A percentile compares a stretch with the other conserved stretches of the same genome.
Evolutionary conservation across 1,140 invertebrate species (phyloP).

Genomic region (Rhagoletis zephyria): DNA sequence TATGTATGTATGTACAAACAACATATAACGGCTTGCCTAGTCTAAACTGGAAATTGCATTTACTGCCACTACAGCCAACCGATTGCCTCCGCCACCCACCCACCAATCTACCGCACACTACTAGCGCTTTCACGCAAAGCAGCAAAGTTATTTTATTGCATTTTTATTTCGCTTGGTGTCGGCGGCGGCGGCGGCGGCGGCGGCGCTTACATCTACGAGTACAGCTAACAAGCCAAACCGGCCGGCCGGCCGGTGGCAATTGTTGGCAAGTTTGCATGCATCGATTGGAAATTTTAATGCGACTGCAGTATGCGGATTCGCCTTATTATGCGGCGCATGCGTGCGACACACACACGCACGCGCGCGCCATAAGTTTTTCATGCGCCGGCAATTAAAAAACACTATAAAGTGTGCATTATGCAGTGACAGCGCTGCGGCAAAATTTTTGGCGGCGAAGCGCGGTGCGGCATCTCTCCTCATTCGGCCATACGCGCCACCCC

Average conservation of each 20-base stretch:
- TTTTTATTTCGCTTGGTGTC: constrained; percentile 28
- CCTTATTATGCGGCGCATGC: constrained; percentile 39
- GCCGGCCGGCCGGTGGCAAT: not conserved
- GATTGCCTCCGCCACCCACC: not conserved
- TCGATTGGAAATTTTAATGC: not conserved
- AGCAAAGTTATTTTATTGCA: not conserved
- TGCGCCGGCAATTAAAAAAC: not conserved
- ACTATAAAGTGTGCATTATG: not conserved
- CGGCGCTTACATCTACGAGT: not conserved
- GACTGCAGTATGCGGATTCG: not conserved
- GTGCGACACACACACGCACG: not conserved
- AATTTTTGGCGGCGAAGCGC: not conserved
- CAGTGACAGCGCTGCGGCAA: not conserved
- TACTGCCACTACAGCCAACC: not conserved
- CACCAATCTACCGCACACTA: not conserved
- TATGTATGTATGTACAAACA: no score
- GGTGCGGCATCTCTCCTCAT: not conserved
- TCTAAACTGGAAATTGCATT: constrained; percentile 23
- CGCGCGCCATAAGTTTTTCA: not conserved
- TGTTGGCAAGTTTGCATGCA: constrained; percentile 3
- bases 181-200: not conserved
- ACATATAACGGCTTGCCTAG: no score
- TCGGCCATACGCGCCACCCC: not conserved
- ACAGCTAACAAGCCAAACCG: no score
- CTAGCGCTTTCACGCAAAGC: not conserved